Evolutionary conservation across 2,888 invertebrate genomes (phyloP).

Genomic region (Pristionchus exspectatus): DNA sequence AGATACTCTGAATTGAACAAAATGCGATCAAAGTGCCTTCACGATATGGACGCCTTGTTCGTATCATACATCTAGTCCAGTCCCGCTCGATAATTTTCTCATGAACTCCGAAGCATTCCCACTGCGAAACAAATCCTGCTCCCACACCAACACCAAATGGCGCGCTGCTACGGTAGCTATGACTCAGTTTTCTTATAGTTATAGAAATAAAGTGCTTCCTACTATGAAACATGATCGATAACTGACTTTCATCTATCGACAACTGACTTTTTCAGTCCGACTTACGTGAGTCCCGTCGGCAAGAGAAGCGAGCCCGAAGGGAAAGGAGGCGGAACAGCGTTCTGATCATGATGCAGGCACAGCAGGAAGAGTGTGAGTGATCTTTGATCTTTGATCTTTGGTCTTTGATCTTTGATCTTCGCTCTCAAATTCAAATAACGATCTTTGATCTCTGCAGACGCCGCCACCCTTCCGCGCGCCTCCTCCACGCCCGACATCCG

Average conservation of each 20-base stretch:
- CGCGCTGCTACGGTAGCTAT: neutral
- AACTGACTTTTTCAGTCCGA: neutral
- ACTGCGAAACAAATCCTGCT: neutral
- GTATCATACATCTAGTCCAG: no score
- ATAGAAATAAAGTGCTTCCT: neutral
- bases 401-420: neutral
- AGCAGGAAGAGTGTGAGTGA: neutral
- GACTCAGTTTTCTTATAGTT: neutral
- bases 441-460: constrained; percentile 18
- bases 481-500: constrained; percentile 27
- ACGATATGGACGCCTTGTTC: neutral
- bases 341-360: neutral
- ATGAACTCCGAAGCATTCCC: neutral
- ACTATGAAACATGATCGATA: neutral
- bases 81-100: neutral
- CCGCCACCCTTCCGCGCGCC: neutral
- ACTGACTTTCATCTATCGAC: neutral
- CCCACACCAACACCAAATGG: no score
- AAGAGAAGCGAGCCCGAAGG: constrained; percentile 41
- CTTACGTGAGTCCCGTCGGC: neutral
- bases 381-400: constrained; percentile 50
- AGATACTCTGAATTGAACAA: neutral
- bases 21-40: neutral
- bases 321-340: constrained; percentile 44
- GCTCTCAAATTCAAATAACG: neutral